Evolutionary conservation across 2,888 invertebrate genomes (phyloP).

Genomic region (Lacanobia wlatinum): DNA sequence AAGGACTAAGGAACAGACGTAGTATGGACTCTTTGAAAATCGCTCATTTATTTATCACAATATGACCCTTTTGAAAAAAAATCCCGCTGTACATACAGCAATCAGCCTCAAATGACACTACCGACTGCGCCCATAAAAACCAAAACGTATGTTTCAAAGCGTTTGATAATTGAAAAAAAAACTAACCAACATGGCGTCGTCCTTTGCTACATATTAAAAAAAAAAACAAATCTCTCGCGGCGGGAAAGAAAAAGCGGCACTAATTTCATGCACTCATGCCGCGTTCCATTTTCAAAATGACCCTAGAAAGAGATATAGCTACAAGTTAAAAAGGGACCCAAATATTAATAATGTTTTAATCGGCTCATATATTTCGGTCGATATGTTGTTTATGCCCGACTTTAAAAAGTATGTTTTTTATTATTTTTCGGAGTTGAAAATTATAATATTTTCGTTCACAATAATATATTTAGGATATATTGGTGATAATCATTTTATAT

Average conservation of each 20-base stretch:
- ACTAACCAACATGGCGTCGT: slow-evolving; percentile 84
- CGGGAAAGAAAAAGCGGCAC: slow-evolving; percentile 88
- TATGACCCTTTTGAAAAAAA: no score
- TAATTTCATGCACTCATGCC: slow-evolving; percentile 88
- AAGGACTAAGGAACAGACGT: no score
- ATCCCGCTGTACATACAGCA: slow-evolving; percentile 55
- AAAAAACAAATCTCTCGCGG: slow-evolving; percentile 82
- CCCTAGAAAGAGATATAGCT: slow-evolving; percentile 69
- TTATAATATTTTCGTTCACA: slow-evolving; percentile 66
- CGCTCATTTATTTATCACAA: background rate
- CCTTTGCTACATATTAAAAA: slow-evolving; percentile 79
- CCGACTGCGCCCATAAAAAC: slow-evolving; percentile 59
- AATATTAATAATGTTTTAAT: slow-evolving; percentile 88
- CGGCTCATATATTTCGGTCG: slow-evolving; percentile 85
- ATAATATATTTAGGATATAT: slow-evolving; percentile 59
- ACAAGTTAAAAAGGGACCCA: slow-evolving; percentile 67
- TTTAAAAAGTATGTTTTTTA: slow-evolving; percentile 66
- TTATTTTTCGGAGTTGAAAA: slow-evolving; percentile 43
- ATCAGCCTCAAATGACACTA: slow-evolving; percentile 67
- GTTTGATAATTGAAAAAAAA: slow-evolving; percentile 76
- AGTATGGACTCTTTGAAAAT: no score
- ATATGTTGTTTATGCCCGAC: slow-evolving; percentile 82
- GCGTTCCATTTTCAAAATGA: slow-evolving; percentile 87
- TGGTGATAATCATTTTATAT: slow-evolving; percentile 57
- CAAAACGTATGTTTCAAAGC: slow-evolving; percentile 78